phyloP scores from a whole-genome alignment of 2,113 vertebrate genomes.

The Manacus vitellinus region DNA sequence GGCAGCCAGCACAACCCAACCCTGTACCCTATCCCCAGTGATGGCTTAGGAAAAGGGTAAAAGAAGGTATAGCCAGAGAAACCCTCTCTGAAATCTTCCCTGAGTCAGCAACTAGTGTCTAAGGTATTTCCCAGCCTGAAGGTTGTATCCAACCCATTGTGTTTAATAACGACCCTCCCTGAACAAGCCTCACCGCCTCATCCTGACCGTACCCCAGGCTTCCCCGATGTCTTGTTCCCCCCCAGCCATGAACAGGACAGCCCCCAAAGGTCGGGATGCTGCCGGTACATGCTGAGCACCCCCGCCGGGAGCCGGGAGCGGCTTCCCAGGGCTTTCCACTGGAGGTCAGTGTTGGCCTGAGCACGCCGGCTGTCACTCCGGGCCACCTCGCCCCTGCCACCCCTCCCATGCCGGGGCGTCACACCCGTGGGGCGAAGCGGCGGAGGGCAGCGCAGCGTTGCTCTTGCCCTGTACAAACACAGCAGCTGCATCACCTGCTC shows the following conservation, averaged over 20 bases:
- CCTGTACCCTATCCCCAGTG: fast-evolving
- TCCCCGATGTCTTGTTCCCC: background rate
- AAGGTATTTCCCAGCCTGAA: background rate
- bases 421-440: background rate
- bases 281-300: fast-evolving
- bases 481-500: background rate
- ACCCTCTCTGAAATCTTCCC: background rate
- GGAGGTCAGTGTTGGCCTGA: conserved; percentile 53
- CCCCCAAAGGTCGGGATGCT: background rate
- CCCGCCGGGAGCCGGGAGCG: background rate
- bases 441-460: fast-evolving
- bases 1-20: background rate
- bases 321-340: conserved; percentile 38
- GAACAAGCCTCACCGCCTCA: background rate
- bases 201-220: background rate
- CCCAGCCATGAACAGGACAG: fast-evolving
- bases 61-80: background rate
- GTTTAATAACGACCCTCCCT: background rate
- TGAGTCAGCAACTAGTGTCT: fast-evolving
- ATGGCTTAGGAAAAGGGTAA: background rate
- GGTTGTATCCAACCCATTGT: background rate
- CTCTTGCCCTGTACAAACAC: background rate
- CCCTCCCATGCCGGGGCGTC: background rate
- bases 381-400: background rate
- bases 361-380: background rate